Conservation (phyloP, 2,113 vertebrate genomes). For the Dasypus novemcinctus region DNA sequence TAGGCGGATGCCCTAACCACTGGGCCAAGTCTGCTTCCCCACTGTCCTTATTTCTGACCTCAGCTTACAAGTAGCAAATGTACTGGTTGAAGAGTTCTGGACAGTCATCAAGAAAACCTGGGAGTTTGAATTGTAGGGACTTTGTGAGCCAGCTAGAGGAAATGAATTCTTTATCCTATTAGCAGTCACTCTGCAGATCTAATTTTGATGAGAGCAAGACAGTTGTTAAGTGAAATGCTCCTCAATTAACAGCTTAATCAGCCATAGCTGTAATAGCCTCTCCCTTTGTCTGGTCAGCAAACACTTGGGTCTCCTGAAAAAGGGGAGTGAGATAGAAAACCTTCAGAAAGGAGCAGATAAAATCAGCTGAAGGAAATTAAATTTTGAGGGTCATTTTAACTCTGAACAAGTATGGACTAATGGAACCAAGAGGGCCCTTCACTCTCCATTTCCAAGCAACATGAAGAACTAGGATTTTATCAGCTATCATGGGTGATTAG, state of each 20-base stretch:
- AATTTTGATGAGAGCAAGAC: conserved; percentile 64
- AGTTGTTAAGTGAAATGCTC: conserved; percentile 48
- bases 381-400: neutral
- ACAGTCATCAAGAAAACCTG: conserved; percentile 12
- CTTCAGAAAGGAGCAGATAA: conserved; percentile 39
- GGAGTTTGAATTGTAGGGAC: neutral
- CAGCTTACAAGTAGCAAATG: neutral
- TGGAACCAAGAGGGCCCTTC: neutral
- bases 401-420: neutral
- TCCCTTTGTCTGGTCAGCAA: conserved; percentile 58
- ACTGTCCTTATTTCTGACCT: neutral
- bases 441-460: neutral
- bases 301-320: conserved; percentile 43
- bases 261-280: conserved; percentile 36
- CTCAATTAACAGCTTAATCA: conserved; percentile 61
- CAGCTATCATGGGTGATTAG: neutral
- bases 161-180: conserved; percentile 35
- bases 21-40: no score
- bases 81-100: neutral
- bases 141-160: neutral
- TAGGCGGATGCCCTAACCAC: no score
- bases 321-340: neutral
- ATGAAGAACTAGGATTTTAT: neutral
- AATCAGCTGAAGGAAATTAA: conserved; percentile 32
- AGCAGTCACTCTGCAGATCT: conserved; percentile 49